Percentiles rank a stretch among this genome's conserved stretches.
These are phyloP conservation scores for Stenodera caucasica DNA, from an alignment of 2,888 invertebrate genomes.

Conservation along the genomic window DNA sequence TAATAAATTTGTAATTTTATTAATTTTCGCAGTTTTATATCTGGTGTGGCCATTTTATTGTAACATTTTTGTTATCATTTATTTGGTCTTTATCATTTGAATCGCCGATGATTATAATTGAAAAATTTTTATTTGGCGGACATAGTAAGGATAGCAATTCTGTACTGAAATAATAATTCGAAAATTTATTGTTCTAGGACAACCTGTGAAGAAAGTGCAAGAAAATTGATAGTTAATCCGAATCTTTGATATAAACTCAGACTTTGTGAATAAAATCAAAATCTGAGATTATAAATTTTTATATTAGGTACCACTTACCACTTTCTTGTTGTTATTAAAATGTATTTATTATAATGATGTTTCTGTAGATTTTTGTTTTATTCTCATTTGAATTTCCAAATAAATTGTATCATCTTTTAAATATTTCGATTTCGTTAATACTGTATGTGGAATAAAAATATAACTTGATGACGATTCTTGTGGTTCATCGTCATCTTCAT, in stretches of 20 bases:
- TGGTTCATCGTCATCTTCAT: slow-evolving; percentile 53
- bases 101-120: slow-evolving; percentile 56
- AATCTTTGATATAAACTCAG: too few relatives aligned
- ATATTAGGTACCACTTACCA: too few relatives aligned
- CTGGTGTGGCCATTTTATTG: slow-evolving; percentile 56
- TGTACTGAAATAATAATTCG: too few relatives aligned
- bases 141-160: too few relatives aligned
- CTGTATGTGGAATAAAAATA: slow-evolving; percentile 69
- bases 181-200: too few relatives aligned
- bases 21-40: slow-evolving; percentile 53
- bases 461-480: slow-evolving; percentile 59
- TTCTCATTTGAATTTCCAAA: slow-evolving; percentile 59
- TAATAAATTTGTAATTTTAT: too few relatives aligned
- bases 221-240: too few relatives aligned
- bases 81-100: slow-evolving; percentile 57
- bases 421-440: slow-evolving; percentile 63
- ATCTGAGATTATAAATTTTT: too few relatives aligned
- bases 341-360: slow-evolving; percentile 32
- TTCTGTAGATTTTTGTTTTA: slow-evolving; percentile 33
- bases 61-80: slow-evolving; percentile 50
- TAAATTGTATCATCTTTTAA: slow-evolving; percentile 65
- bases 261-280: too few relatives aligned
- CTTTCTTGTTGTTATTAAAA: too few relatives aligned
- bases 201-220: too few relatives aligned
- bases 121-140: slow-evolving; percentile 41